Base-by-base conservation (phyloP, 2,113 vertebrate genomes). In the Pelusios castaneus region DNA sequence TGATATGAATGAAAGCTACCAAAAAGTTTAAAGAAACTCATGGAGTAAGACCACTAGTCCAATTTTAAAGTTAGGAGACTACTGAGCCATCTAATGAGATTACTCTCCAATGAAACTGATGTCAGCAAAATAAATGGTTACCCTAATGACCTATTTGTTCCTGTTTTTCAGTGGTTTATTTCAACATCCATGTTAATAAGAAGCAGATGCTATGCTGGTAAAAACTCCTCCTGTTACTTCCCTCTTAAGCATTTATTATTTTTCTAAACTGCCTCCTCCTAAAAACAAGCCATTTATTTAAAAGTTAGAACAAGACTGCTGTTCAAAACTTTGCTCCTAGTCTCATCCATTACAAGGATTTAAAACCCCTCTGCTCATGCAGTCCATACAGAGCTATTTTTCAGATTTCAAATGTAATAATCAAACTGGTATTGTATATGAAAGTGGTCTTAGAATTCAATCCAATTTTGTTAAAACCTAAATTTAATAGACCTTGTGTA, bases 401-500 rank as follows among this genome's bases (percentile, higher is more conserved):
- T 87, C 54, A 88, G 77, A 91, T 82, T 90, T 91, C 56, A 92
- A 94, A 13, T 80, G 90, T 75, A 80, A 88, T 80, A 94, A 90
- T 93, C 94, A 89, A 91, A 80, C n/a, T 75, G 14, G 56, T 88
- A 92, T 85, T 92, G 95, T 88, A 90, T 29, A 90, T 29, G 56
- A 97, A 96, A 94, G 87, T 43, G 31, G 92, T 63, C 94, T 93
- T 95, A 93, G 95, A 96, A 95, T 86, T 80, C 94, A 95, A 85
- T 80, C 54, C 51, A 80, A 85, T 93, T 95, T 95, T 51, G 10
- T 91, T 85, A 93, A 80, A 86, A 95, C 52, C 63, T 95, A 94
- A 97, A 93, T 96, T 88, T 95, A 96, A 97, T 88, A 94, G 95
- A 94, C 80, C 80, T 88, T 90, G 0, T 14, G 93, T 93, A 95